phyloP scores from a whole-genome alignment of 2,797 vertebrate genomes.

The Danio kyathit region DNA sequence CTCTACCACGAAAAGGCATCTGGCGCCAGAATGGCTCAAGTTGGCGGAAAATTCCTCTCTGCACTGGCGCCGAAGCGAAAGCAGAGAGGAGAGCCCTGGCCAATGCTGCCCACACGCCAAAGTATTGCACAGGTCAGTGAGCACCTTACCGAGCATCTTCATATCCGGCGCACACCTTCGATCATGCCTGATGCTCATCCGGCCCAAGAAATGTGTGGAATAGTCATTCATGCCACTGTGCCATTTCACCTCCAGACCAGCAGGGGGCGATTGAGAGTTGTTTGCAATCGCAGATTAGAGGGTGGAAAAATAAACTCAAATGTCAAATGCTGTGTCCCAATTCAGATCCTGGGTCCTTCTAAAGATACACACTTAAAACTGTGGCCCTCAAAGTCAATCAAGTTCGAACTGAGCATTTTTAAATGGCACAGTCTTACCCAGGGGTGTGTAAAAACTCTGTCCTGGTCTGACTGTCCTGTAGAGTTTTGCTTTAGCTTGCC shows the following conservation, averaged over 20 bases:
- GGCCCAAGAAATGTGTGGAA: slow-evolving; percentile 26
- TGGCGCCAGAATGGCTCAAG: slow-evolving; percentile 56
- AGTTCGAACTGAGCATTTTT: too few species aligned
- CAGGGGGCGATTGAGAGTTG: slow-evolving; percentile 23
- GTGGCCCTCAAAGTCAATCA: too few species aligned
- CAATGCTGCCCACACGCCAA: slow-evolving; percentile 50
- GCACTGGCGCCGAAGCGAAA: slow-evolving; percentile 56
- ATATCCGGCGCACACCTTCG: slow-evolving; percentile 22
- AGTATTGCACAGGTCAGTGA: slow-evolving; percentile 43
- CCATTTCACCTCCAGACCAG: slow-evolving; percentile 49
- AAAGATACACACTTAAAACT: too few species aligned
- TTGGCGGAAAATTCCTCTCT: slow-evolving; percentile 60
- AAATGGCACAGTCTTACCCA: too few species aligned
- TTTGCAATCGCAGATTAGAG: slow-evolving; percentile 6
- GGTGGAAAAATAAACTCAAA: neutral
- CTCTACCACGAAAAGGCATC: slow-evolving; percentile 47
- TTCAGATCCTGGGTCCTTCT: too few species aligned
- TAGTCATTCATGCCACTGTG: slow-evolving; percentile 32
- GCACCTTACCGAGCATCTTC: slow-evolving; percentile 42
- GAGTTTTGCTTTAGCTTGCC: too few species aligned
- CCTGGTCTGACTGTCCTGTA: too few species aligned
- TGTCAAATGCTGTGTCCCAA: neutral
- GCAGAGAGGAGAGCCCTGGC: slow-evolving; percentile 58
- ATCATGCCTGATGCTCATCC: slow-evolving; percentile 40
- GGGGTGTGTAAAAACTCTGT: too few species aligned